Evolutionary conservation across 2,113 vertebrate species (phyloP), one percentile per base, ranked within the genome.

Genomic region (Plecotus auritus): DNA sequence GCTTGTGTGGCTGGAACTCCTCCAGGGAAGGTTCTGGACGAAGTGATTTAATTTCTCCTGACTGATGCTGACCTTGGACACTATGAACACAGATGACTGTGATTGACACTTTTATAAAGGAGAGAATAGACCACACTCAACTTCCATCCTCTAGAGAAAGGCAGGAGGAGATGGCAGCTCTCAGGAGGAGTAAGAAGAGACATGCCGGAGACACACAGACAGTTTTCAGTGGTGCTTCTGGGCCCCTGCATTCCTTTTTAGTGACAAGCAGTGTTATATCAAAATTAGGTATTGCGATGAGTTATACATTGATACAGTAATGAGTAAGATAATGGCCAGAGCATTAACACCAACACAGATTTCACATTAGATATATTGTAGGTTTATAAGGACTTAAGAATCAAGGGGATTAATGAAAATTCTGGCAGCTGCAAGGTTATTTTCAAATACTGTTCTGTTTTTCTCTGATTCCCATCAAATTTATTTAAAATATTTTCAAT

Each of bases 11-110:
- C 98, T 98, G 96, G 95, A 96, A 84, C 90, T 98, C 97, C 98
- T 99, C 98, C 98, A 94, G 98, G 98, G 98, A 98, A 97, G 97
- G 96, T 98, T 97, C 97, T 98, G 97, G 97, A 97, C 40, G 1
- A 95, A 97, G 96, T 98, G 99, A 99, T 98, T 98, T 99, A 98
- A 99, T 99, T 98, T 98, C 72, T 96, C 94, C 97, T 98, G 99
- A 99, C 99, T 99, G 97, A 97, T 87, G 96, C 98, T 99, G 98
- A 99, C 99, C 98, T 99, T 99, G 98, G 98, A 97, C 98, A 98
- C 95, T 97, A 97, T 98, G 98, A 98, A 94, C 95, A 96, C 92
- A 90, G 78, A 93, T 66, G 40, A 90, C 90, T 35, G 47, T 96
- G 91, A 94, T 54, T 93, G 81, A 78, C 40, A 54, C 88, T 45